phyloP scores from a whole-genome alignment of 2,797 vertebrate genomes.

The Clamator glandarius region DNA sequence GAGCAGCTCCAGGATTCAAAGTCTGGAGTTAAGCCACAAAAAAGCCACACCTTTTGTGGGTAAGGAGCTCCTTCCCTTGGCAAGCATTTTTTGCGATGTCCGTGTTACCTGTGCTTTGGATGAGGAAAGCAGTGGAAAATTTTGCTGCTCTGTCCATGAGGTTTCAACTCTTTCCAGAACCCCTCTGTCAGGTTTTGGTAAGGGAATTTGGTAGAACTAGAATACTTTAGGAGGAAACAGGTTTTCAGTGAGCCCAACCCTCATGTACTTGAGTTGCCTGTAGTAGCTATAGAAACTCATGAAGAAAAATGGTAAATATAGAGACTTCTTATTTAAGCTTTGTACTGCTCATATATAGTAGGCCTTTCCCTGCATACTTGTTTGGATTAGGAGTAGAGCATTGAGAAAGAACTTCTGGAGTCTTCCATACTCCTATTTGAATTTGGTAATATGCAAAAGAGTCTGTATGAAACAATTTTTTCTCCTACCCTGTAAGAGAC shows the following conservation, averaged over 20 bases:
- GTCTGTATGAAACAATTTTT: neutral
- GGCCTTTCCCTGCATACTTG: neutral
- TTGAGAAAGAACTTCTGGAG: neutral
- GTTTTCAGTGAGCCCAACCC: neutral
- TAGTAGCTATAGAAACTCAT: neutral
- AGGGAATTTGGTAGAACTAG: neutral
- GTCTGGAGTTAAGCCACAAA: neutral
- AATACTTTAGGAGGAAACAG: neutral
- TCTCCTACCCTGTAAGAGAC: too few species aligned
- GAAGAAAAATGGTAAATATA: neutral
- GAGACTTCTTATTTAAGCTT: neutral
- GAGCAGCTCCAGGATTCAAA: fast-evolving
- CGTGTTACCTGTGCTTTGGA: neutral
- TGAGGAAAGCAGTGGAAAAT: neutral
- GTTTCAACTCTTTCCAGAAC: neutral
- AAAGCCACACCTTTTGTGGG: too few species aligned
- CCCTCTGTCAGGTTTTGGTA: neutral
- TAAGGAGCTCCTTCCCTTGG: neutral
- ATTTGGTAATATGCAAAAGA: neutral
- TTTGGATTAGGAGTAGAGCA: neutral
- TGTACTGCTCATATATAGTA: neutral
- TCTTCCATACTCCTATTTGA: neutral
- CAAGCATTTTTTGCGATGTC: fast-evolving
- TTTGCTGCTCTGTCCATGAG: neutral
- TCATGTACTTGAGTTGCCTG: neutral